Evolutionary conservation across 2,113 vertebrate species (phyloP), one percentile per base, ranked within the genome.

Genomic region (Alethe diademata): DNA sequence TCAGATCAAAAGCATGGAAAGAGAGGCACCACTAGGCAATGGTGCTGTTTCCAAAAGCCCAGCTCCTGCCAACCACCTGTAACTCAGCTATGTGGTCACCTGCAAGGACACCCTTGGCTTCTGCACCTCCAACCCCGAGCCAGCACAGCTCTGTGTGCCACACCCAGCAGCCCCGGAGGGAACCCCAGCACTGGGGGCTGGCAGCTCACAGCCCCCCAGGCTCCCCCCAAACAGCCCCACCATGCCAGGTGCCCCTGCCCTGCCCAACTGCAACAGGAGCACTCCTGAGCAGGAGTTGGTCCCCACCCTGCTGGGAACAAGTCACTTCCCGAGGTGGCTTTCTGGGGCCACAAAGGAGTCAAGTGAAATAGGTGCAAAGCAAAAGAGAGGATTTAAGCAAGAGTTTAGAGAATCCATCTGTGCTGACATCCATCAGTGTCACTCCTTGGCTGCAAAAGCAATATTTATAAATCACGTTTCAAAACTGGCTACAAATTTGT

Each of bases 401-500:
- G 85, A 85, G 80, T 86, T 91, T 62, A 87, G 93, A 11, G 82
- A 93, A 97, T 98, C 97, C 98, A 98, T 98, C 98, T 98, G 98
- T 95, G 95, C 96, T 97, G 96, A 97, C 98, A 98, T 98, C 92
- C 95, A 98, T 98, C 98, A 98, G 97, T 97, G 97, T 98, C 97
- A 97, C 88, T 97, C 96, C 96, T 97, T 98, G 97, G 98, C 98
- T 98, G 97, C 96, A 97, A 97, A 97, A 96, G 97, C 97, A 98
- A 98, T 98, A 98, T 98, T 98, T 98, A 98, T 98, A 98, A 98
- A 98, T 98, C 97, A 98, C 95, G 51, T 98, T 97, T 98, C 97
- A 97, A 98, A 98, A 98, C 97, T 95, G 96, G 97, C 97, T 98
- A 98, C 97, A 98, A 97, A 98, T 98, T 98, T 98, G 97, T 98